A percentile compares a stretch with the other conserved stretches of the same genome.
phyloP scores from a whole-genome alignment of 2,113 vertebrate species.

The Orycteropus afer region DNA sequence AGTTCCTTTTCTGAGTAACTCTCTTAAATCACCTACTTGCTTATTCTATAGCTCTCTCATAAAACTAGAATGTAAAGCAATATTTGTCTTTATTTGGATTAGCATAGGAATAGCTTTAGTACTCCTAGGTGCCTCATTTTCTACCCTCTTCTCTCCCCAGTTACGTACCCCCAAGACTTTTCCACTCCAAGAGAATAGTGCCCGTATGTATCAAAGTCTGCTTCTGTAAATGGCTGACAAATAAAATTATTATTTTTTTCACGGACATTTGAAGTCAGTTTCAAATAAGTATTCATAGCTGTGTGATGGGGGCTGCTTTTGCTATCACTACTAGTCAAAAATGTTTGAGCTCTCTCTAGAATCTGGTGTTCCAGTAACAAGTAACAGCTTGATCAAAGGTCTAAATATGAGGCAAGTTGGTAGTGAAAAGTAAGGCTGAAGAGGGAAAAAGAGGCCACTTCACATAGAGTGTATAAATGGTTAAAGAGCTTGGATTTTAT shows the following conservation, averaged over 20 bases:
- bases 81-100: constrained; percentile 24
- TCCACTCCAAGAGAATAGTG: background rate
- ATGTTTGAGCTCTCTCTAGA: constrained; percentile 26
- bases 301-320: constrained; percentile 12
- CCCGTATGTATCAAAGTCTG: background rate
- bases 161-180: background rate
- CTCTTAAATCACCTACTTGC: background rate
- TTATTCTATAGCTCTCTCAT: constrained; percentile 9
- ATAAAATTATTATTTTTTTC: constrained; percentile 29
- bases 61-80: constrained; percentile 27
- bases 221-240: constrained; percentile 8
- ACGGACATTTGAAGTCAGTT: constrained; percentile 23
- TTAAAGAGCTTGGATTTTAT: constrained; percentile 51
- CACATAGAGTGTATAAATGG: background rate
- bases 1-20: constrained; percentile 31
- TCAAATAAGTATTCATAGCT: background rate
- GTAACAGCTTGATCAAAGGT: constrained; percentile 9
- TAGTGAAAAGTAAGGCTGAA: constrained; percentile 11
- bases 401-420: constrained; percentile 29
- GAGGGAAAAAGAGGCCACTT: constrained; percentile 43
- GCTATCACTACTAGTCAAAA: constrained; percentile 46
- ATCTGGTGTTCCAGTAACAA: constrained; percentile 11
- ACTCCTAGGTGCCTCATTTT: background rate
- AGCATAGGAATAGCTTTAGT: background rate
- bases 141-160: background rate